Base-by-base conservation (phyloP, 1,140 invertebrate species). In the Physella acuta region DNA sequence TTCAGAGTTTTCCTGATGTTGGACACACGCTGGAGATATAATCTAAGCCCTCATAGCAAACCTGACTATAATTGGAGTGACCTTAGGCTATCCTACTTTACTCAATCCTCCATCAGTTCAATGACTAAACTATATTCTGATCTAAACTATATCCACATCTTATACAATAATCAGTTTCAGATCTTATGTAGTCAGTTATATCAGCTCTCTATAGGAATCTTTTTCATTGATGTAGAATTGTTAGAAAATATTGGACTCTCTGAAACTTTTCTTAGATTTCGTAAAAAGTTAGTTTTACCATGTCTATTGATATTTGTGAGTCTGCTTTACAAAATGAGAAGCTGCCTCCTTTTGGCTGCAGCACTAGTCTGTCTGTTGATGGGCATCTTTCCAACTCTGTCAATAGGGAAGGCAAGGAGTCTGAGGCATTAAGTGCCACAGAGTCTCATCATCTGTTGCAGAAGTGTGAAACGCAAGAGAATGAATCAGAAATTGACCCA, bases 1-100 rank as follows among this genome's bases (percentile, higher is more conserved):
- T 66, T 56, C 37, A 71, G 52, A 68, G 44, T 52, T 39, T 56
- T 39, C 28, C 56, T 37, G 63, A 66, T 70, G 39, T 52, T 34
- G 33, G 64, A 59, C 17, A 51, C 34, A 33, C 56, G 49, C 64
- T 0, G 24, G 31, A 34, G 26, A 49, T 26, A 55, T 31, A 37
- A 14, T 24, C 26, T 36, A 61, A 61, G 30, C 36, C 24, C 36
- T 39, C 24, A 28, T 36, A 3, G 37, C 34, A 60, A 31, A 11
- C 16, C 24, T 58, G 28, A 33, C 17, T 37, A 37, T 20, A 26
- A 53, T 8, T 52, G 51, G 58, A 58, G 16, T 26, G 33, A 58
- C 30, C 55, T 49, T 4, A 59, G 39, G 34, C 37, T 71, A 16
- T 26, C 26, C n/a, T 51, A 33, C 26, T 37, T 39, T 24, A 36